Evolutionary conservation across 2,888 invertebrate genomes (phyloP), one percentile per base, ranked within the genome.

Genomic region (Ochropleura plecta): DNA sequence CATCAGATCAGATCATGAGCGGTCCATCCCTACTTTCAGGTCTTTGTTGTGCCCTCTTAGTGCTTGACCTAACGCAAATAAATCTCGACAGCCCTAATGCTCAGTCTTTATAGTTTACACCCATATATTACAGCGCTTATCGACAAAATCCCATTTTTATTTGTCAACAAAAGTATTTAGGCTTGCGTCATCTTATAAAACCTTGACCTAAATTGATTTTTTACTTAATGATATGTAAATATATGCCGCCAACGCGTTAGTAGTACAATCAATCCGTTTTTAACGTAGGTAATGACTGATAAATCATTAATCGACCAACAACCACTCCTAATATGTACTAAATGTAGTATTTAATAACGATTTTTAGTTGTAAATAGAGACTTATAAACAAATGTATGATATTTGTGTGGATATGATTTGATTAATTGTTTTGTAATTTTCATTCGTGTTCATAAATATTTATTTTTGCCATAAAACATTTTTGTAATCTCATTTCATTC

Each of bases 141-240:
- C 44, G 18, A 49, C 12, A 44, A 51, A 75, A 75, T 59, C 49
- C 57, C 14, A 68, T 78, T 78, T 55, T 78, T 57, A 67, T 74
- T 81, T 66, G 64, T 70, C 14, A 66, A 69, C 55, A 65, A 70
- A 65, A 59, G 7, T 60, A 51, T 76, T 76, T 75, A 57, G 53
- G 75, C 66, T 86, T 88, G 86, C 86, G 85, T 89, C 86, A 90
- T 84, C 80, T 71, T 72, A 74, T 77, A 85, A 81, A 87, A 90
- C 95, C 95, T 94, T 95, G 95, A 94, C 95, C 95, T 86, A 89
- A 89, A 92, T 93, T 86, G 85, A 81, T 89, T 91, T 89, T 87
- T 90, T 80, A 88, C 81, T 86, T 90, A 85, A 88, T 90, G 88
- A 89, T 92, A 94, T 94, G 93, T 91, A 90, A 94, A 94, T 92